Evolutionary conservation across 2,797 vertebrate genomes (phyloP).

Genomic region (Enteromius radiatus): DNA sequence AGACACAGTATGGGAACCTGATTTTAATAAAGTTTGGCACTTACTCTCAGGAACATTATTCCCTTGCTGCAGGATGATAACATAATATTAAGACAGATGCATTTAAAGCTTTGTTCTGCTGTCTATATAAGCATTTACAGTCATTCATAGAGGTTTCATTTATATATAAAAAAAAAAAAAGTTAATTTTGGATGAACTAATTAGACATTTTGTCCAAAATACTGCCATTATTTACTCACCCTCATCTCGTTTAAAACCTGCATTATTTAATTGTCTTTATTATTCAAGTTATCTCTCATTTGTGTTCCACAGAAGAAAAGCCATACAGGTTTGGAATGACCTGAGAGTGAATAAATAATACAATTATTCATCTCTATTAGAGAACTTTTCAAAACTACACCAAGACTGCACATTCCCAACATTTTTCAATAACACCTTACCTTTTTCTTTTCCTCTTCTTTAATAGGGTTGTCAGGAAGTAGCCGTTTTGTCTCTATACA

Average conservation of each 20-base stretch:
- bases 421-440: constrained; percentile 19
- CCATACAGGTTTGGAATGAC: neutral
- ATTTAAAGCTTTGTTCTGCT: neutral
- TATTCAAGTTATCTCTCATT: neutral
- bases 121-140: neutral
- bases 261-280: neutral
- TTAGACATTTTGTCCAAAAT: neutral
- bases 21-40: constrained; percentile 49
- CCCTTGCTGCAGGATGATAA: constrained; percentile 59
- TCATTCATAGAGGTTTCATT: neutral
- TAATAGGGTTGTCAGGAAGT: constrained; percentile 43
- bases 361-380: neutral
- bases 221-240: neutral
- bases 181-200: neutral
- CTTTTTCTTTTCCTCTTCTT: constrained; percentile 59
- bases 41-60: constrained; percentile 62
- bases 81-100: constrained; percentile 39
- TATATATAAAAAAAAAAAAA: no score
- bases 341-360: neutral
- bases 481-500: constrained; percentile 53
- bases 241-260: constrained; percentile 1
- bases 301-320: constrained; percentile 2
- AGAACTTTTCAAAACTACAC: neutral
- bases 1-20: constrained; percentile 43
- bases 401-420: neutral